Conservation (phyloP, 1,140 invertebrate genomes). For the Aphelinus certus region DNA sequence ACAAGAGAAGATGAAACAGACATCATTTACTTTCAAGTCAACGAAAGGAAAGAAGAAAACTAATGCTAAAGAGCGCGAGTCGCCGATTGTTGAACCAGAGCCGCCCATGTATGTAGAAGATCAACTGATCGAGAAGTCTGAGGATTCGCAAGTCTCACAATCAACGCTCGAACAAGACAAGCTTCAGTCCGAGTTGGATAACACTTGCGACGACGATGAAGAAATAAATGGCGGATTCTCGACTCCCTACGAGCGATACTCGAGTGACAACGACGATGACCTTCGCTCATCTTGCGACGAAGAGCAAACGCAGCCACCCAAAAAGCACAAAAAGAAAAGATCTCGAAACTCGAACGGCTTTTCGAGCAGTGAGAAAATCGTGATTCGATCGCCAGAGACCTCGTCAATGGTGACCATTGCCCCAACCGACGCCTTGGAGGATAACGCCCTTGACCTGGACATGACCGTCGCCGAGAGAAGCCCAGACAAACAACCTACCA, state of each 20-base stretch:
- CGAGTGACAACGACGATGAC: not conserved
- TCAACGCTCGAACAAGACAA: not conserved
- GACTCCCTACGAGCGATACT: slow-evolving; percentile 46
- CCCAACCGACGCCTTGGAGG: slow-evolving; percentile 60
- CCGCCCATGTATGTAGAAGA: not conserved
- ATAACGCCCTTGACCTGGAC: slow-evolving; percentile 59
- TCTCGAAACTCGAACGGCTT: slow-evolving; percentile 43
- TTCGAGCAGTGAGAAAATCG: slow-evolving; percentile 50
- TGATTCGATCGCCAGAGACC: slow-evolving; percentile 52
- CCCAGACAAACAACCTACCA: slow-evolving; percentile 48
- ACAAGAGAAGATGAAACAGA: not conserved
- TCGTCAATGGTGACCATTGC: slow-evolving; percentile 55
- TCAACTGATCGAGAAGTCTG: not conserved
- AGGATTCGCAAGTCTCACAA: slow-evolving; percentile 9
- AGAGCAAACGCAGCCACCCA: not conserved
- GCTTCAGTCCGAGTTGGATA: slow-evolving; percentile 22
- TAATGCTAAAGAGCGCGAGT: not conserved
- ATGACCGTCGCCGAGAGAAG: slow-evolving; percentile 40
- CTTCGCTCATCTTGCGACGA: slow-evolving; percentile 45
- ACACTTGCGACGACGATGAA: slow-evolving; percentile 43
- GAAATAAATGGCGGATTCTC: slow-evolving; percentile 52
- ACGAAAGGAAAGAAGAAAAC: slow-evolving; percentile 34
- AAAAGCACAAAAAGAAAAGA: slow-evolving; percentile 28
- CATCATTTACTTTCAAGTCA: not conserved
- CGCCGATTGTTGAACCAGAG: not conserved